Percentiles rank a stretch among this genome's conserved stretches.
These are phyloP conservation scores for Sebastes vulpes DNA, from an alignment of 2,797 vertebrate genomes.

Conservation along the genomic window DNA sequence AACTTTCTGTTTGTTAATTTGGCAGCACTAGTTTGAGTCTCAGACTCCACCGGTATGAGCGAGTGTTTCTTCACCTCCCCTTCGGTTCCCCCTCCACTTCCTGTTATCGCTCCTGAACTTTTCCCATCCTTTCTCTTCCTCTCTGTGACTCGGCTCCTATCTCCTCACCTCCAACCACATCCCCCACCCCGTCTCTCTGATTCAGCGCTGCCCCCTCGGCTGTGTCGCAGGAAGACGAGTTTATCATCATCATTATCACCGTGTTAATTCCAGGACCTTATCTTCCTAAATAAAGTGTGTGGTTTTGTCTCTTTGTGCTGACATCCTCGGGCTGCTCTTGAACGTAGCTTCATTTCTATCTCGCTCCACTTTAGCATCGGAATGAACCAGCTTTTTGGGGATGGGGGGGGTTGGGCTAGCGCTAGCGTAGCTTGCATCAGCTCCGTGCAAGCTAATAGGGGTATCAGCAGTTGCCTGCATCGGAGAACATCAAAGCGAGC, in stretches of 20 bases:
- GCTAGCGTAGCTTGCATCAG: constrained; percentile 80
- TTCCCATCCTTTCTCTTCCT: neutral
- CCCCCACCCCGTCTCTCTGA: constrained; percentile 23
- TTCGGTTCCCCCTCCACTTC: neutral
- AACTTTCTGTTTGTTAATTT: neutral
- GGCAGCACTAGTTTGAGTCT: neutral
- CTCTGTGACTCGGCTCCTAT: constrained; percentile 11
- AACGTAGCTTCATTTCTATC: constrained; percentile 51
- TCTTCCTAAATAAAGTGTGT: constrained; percentile 79
- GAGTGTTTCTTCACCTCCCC: neutral
- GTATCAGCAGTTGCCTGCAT: constrained; percentile 82
- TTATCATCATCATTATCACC: constrained; percentile 67
- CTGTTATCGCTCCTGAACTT: constrained; percentile 27
- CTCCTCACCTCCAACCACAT: constrained; percentile 34
- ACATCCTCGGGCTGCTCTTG: constrained; percentile 75
- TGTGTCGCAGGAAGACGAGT: constrained; percentile 43
- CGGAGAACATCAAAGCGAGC: constrained; percentile 86
- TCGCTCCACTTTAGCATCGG: constrained; percentile 58
- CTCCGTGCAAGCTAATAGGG: constrained; percentile 81
- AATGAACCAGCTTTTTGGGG: constrained; percentile 31
- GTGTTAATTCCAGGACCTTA: constrained; percentile 75
- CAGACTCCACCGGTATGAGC: neutral
- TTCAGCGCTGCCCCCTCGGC: constrained; percentile 51
- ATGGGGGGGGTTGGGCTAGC: constrained; percentile 12
- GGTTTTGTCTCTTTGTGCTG: constrained; percentile 77